Base-by-base conservation (phyloP, 2,797 vertebrate genomes). In the Tenualosa ilisha region DNA sequence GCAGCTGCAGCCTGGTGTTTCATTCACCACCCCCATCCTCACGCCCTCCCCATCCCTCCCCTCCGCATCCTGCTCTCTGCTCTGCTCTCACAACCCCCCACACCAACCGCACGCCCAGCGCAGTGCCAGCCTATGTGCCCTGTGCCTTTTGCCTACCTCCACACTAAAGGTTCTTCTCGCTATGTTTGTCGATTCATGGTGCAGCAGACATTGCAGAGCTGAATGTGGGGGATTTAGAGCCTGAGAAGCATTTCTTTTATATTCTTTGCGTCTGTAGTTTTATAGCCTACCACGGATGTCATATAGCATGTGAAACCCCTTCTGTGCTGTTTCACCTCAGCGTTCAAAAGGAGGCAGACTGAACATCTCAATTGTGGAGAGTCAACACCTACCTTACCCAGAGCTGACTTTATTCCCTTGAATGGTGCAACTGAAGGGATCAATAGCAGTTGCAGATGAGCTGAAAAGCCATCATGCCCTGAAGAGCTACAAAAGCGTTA, bases 1-100 rank as follows among this genome's bases (percentile, higher is more conserved):
- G 72, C 72, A 79, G 72, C 72, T 79, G 37, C 40, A 79, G 40
- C 72, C 72, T 79, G 40, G 72, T 79, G 72, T 79, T 79, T 46
- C 72, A 79, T 79, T 79, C 72, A 79, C 68, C 31, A 75, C 72
- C 72, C 40, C 17, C 72, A 40, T 3, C 72, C 72, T 72, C 20
- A 43, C 72, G 2, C 17, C 72, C 37, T 43, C 17, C 72, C 40
- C 37, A 6, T 13, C 31, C 31, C 37, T 12, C 37, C 68, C 13
- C 15, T 26, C n/a, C 40, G 12, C 37, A 15, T 22, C 31, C 37
- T 7, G 1, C 50, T 51, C 50, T 26, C 26, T 26, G 31, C 7
- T 8, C 31, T 12, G 40, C 72, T 46, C 72, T 79, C 40, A 79
- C 72, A 79, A 79, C 72, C 72, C 17, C 72, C 15, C 40, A 46